Evolutionary conservation across 2,888 invertebrate genomes (phyloP).

Genomic region (Piscicola geometra): DNA sequence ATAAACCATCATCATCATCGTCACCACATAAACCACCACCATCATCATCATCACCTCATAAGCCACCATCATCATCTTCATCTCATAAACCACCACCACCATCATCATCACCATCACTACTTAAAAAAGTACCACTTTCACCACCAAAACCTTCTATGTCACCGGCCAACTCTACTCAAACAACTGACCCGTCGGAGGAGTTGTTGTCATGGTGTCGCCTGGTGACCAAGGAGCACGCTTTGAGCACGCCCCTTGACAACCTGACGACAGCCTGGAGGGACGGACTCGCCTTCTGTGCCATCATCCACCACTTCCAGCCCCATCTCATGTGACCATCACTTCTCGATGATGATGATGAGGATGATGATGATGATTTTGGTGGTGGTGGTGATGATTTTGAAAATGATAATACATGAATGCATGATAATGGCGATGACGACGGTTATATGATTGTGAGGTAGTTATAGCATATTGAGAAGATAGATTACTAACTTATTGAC

Average conservation of each 20-base stretch:
- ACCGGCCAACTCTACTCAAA: background rate
- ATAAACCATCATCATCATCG: too few relatives aligned
- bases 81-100: background rate
- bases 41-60: slow-evolving; percentile 2
- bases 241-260: slow-evolving; percentile 81
- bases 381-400: too few relatives aligned
- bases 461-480: background rate
- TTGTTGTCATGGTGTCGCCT: slow-evolving; percentile 88
- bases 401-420: too few relatives aligned
- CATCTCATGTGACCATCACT: slow-evolving; percentile 84
- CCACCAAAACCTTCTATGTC: too few relatives aligned
- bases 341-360: too few relatives aligned
- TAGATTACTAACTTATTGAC: background rate
- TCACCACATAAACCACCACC: too few relatives aligned
- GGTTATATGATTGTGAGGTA: background rate
- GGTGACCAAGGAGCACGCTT: slow-evolving; percentile 75
- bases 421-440: too few relatives aligned
- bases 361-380: too few relatives aligned
- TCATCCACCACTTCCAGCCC: slow-evolving; percentile 84
- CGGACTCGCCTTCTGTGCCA: slow-evolving; percentile 90
- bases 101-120: background rate
- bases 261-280: slow-evolving; percentile 84
- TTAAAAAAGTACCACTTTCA: too few relatives aligned
- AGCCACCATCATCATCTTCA: background rate
- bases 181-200: slow-evolving; percentile 61